Evolutionary conservation across 1,140 invertebrate species (phyloP), one percentile per base, ranked within the genome.

Genomic region (Euschistus heros): DNA sequence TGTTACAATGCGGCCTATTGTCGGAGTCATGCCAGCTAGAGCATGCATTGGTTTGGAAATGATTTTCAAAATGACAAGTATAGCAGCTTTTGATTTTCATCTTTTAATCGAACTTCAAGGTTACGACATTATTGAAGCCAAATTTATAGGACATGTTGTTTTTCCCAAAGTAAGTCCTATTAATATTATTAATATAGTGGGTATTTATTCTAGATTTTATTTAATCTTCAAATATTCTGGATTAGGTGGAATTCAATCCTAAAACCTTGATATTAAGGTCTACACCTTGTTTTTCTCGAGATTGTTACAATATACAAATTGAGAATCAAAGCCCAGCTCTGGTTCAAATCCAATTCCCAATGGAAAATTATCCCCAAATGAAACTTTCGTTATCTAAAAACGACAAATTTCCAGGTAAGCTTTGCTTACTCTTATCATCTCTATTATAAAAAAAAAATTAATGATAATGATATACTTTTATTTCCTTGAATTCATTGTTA

Each of bases 131-230:
- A 6, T 69, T 17, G 50, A 64, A 20, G 26, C 62, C 17, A 67
- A 66, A 33, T 61, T 64, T n/a, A 52, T 27, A 33, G 68, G 65
- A n/a, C 24, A 46, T 20, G 66, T 65, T 22, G 26, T 62, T 55
- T 67, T 50, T 62, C 68, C 68, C 50, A 61, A 50, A 20, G 66
- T 67, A 47, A 42, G 46, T 66, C 8, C 30, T 37, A 6, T 37
- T n/a, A 6, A 10, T 37, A 37, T 37, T 37, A 37, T 37, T 10
- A 37, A 37, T 10, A 37, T 30, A 30, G 8, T 5, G 8, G 3
- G 33, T 37, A n/a, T n/a, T n/a, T n/a, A n/a, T n/a, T n/a, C n/a
- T n/a, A 6, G 5, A 37, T 37, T 37, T 6, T 37, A 37, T 37
- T 37, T 6, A 37, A 37, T 30, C 3, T 30, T 37, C 33, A 37